Evolutionary conservation across 2,113 vertebrate genomes (phyloP).

Genomic region (Heloderma charlesbogerti): DNA sequence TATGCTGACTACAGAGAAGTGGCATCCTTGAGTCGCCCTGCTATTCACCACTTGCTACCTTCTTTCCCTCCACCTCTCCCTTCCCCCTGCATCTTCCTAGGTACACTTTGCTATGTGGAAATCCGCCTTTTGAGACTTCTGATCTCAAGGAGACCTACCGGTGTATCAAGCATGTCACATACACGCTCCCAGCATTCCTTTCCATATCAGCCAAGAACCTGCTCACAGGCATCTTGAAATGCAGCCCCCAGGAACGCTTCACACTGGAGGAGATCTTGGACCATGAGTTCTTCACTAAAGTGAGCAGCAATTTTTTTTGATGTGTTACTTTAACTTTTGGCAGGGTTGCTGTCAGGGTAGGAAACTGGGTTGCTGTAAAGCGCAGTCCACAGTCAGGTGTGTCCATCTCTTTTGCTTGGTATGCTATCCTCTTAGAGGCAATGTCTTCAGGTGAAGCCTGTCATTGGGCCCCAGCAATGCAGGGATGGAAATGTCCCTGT

Average conservation of each 20-base stretch:
- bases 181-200: conserved; percentile 87
- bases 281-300: conserved; percentile 96
- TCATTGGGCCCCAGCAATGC: background rate
- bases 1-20: conserved; percentile 33
- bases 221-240: conserved; percentile 88
- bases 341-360: background rate
- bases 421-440: background rate
- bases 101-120: conserved; percentile 96
- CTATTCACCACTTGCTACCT: background rate
- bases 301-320: conserved; percentile 55
- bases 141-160: conserved; percentile 98
- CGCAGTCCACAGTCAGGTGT: background rate
- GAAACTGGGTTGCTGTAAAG: background rate
- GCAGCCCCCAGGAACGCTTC: conserved; percentile 88
- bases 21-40: background rate
- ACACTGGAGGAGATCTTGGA: conserved; percentile 93
- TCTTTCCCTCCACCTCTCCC: no score
- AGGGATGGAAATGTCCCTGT: background rate
- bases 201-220: conserved; percentile 90
- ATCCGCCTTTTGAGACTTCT: conserved; percentile 94
- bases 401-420: background rate
- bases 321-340: background rate
- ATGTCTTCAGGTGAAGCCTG: background rate
- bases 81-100: conserved; percentile 65
- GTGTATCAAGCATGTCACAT: conserved; percentile 95